Evolutionary conservation across 2,888 invertebrate species (phyloP).

Genomic region (Nomada flava): DNA sequence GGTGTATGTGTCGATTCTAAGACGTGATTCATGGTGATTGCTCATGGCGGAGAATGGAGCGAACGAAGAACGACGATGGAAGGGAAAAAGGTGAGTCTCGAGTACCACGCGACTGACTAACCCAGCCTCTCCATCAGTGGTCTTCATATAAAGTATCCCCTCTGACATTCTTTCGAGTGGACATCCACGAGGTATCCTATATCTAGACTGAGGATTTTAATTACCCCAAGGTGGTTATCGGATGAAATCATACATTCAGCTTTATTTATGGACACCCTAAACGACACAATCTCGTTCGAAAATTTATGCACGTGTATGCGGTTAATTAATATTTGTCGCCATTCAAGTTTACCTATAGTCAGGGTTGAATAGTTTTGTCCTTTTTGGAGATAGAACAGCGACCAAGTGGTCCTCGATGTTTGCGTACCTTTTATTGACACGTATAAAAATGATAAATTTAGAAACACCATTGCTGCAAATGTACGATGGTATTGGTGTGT

Average conservation of each 20-base stretch:
- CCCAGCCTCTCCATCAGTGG: constrained; percentile 26
- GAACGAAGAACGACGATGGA: constrained; percentile 10
- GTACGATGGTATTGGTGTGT: too few relatives aligned
- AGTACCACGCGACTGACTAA: constrained; percentile 60
- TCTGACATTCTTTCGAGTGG: constrained; percentile 36
- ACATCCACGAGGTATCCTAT: constrained; percentile 8
- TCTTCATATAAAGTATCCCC: constrained; percentile 53
- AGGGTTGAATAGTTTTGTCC: neutral
- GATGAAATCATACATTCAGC: constrained; percentile 76
- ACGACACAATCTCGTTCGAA: constrained; percentile 63
- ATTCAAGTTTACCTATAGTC: constrained; percentile 64
- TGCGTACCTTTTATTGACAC: neutral
- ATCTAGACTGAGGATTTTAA: constrained; percentile 67
- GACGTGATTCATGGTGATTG: constrained; percentile 69
- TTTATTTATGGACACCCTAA: constrained; percentile 80
- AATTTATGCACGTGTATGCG: constrained; percentile 72
- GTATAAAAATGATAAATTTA: neutral
- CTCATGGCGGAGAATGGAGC: constrained; percentile 51
- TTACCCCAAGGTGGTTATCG: constrained; percentile 75
- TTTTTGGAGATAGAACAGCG: neutral
- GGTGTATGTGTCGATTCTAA: constrained; percentile 58
- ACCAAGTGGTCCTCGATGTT: too few relatives aligned
- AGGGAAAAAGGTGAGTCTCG: constrained; percentile 11
- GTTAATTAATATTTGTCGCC: constrained; percentile 83
- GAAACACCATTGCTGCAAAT: too few relatives aligned